Conservation (phyloP, 92 coral and sea anemone genomes). For the Virgularia gustaviana region DNA sequence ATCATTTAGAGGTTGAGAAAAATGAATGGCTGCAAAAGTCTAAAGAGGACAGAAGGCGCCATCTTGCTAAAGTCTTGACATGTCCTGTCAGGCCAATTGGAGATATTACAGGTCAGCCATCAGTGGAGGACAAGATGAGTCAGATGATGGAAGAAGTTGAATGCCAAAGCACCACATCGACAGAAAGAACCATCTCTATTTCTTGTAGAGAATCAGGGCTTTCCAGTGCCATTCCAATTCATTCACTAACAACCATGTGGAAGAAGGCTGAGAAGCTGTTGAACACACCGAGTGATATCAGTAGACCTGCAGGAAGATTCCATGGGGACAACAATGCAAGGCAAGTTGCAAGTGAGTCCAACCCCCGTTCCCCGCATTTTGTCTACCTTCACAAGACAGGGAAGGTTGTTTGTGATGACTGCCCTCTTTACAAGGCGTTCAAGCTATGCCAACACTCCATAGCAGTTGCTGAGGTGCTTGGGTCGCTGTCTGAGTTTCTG, state of each 20-base stretch:
- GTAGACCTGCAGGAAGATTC: slow-evolving; percentile 5
- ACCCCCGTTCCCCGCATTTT: slow-evolving; percentile 20
- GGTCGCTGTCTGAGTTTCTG: slow-evolving; percentile 12
- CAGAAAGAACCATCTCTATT: neutral
- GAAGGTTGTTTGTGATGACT: slow-evolving; percentile 27
- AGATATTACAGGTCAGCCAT: neutral
- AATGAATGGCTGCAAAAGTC: slow-evolving; percentile 15
- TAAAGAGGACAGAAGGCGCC: slow-evolving; percentile 1
- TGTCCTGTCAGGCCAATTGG: slow-evolving; percentile 23
- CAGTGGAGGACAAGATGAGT: neutral
- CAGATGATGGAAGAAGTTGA: neutral
- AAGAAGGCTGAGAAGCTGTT: neutral
- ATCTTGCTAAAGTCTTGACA: slow-evolving; percentile 14
- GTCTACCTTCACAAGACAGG: slow-evolving; percentile 29
- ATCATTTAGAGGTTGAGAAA: slow-evolving; percentile 15
- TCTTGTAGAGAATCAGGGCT: slow-evolving; percentile 8
- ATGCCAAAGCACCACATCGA: neutral
- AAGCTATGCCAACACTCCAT: slow-evolving; percentile 28
- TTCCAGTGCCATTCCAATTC: slow-evolving; percentile 6
- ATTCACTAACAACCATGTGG: slow-evolving; percentile 11
- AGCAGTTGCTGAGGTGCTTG: slow-evolving; percentile 16
- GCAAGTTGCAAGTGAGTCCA: slow-evolving; percentile 19
- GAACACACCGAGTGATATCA: neutral
- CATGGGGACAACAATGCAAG: slow-evolving; percentile 24
- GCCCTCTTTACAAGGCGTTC: slow-evolving; percentile 27